phyloP scores from a whole-genome alignment of 1,140 invertebrate genomes.

The Drosophila nigromelanica region DNA sequence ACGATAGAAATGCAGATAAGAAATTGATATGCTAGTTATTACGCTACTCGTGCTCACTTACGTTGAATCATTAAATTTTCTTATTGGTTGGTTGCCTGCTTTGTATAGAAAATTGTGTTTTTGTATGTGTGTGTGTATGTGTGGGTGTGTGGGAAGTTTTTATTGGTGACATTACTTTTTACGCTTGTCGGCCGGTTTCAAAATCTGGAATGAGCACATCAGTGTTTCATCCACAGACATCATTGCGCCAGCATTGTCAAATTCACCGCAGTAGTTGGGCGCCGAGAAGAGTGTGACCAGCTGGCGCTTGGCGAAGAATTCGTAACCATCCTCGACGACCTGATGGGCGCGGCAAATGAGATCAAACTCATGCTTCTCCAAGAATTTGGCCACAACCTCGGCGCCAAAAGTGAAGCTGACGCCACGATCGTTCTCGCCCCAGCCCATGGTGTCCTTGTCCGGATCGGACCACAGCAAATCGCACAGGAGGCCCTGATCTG shows the following conservation, averaged over 20 bases:
- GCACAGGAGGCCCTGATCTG: slow-evolving; percentile 96
- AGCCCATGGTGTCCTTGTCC: slow-evolving; percentile 95
- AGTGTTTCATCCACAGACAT: slow-evolving; percentile 99
- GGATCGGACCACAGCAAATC: slow-evolving; percentile 99
- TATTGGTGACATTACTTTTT: slow-evolving; percentile 96
- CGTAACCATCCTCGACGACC: slow-evolving; percentile 99
- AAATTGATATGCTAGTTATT: slow-evolving; percentile 50
- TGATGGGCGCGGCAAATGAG: slow-evolving; percentile 98
- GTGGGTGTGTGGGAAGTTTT: slow-evolving; percentile 90
- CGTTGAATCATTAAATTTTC: slow-evolving; percentile 59
- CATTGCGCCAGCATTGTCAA: slow-evolving; percentile 99
- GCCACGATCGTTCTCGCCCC: slow-evolving; percentile 98
- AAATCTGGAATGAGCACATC: slow-evolving; percentile 99
- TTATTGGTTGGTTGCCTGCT: slow-evolving; percentile 48
- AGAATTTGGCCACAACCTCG: slow-evolving; percentile 96
- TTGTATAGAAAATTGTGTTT: slow-evolving; percentile 64
- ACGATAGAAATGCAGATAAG: slow-evolving; percentile 62
- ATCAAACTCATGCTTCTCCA: slow-evolving; percentile 97
- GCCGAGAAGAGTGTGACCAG: slow-evolving; percentile 98
- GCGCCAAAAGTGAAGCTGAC: slow-evolving; percentile 98
- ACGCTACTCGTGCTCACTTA: slow-evolving; percentile 57
- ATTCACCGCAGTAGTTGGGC: slow-evolving; percentile 99
- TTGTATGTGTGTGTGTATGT: slow-evolving; percentile 8
- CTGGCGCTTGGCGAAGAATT: slow-evolving; percentile 99
- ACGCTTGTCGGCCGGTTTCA: slow-evolving; percentile 99